Evolutionary conservation across 37 sponge, comb jelly and placozoan species (phyloP).

Genomic region (Cliona cf. orientalis): DNA sequence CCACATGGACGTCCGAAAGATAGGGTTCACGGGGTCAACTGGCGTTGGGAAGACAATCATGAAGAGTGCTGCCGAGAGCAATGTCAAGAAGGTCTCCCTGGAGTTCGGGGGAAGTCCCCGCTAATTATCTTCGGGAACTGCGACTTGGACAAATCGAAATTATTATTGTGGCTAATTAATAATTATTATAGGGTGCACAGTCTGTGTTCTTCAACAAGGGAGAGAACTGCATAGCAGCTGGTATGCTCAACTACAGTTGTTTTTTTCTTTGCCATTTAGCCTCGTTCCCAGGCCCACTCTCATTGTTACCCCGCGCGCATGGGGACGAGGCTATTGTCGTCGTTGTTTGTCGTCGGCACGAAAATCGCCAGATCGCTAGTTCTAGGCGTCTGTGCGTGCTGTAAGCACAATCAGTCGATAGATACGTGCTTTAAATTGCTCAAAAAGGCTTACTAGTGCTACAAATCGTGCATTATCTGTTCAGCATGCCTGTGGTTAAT

Average conservation of each 20-base stretch:
- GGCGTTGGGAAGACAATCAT: constrained; percentile 87
- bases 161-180: too few species aligned
- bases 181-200: constrained; percentile 72
- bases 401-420: too few species aligned
- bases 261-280: background rate
- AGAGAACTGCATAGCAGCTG: constrained; percentile 97
- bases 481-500: too few species aligned
- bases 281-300: background rate
- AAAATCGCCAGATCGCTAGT: too few species aligned
- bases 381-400: too few species aligned
- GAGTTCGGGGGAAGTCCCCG: constrained; percentile 96
- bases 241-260: too few species aligned
- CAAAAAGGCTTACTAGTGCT: too few species aligned
- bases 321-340: too few species aligned
- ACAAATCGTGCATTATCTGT: too few species aligned
- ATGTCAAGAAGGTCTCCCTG: constrained; percentile 92
- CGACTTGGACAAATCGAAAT: constrained; percentile 92
- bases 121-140: constrained; percentile 91
- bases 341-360: too few species aligned
- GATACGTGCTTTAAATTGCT: too few species aligned
- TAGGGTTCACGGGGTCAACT: constrained; percentile 97
- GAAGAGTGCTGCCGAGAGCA: constrained; percentile 88
- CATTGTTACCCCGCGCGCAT: too few species aligned
- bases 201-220: constrained; percentile 97
- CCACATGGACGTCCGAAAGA: constrained; percentile 84